Evolutionary conservation across 2,113 vertebrate genomes (phyloP).

Genomic region (Ptilonorhynchus violaceus): DNA sequence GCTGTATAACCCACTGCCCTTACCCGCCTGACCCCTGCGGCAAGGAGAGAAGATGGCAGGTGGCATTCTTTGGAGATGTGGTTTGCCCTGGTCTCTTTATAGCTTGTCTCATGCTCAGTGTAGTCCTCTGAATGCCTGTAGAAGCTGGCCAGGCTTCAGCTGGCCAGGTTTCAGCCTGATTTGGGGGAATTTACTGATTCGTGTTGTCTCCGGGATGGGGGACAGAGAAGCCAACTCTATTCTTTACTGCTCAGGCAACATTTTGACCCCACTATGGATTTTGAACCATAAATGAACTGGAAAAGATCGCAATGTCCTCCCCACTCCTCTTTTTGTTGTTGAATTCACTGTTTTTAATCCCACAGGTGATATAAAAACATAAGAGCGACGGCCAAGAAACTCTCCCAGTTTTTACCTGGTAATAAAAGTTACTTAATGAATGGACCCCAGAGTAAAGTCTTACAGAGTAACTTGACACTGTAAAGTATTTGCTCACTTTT

Average conservation of each 20-base stretch:
- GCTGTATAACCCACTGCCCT: background rate
- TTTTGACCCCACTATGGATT: background rate
- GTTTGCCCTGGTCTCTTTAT: background rate
- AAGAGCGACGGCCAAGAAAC: background rate
- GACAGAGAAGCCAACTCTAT: background rate
- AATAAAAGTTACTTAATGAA: slow-evolving; percentile 38
- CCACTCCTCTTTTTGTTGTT: background rate
- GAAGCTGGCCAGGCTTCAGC: background rate
- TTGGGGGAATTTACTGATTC: background rate
- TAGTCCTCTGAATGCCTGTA: background rate
- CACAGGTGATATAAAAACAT: background rate
- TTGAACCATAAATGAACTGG: background rate
- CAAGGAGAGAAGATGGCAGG: background rate
- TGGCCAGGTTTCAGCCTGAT: background rate
- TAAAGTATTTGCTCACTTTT: background rate
- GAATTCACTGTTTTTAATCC: slow-evolving; percentile 37
- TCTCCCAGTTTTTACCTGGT: slow-evolving; percentile 20
- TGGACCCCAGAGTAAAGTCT: background rate
- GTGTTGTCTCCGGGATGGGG: background rate
- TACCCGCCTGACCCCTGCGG: accelerated
- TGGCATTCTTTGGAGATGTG: background rate
- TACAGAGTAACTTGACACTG: background rate
- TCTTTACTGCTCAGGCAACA: background rate
- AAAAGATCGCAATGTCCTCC: background rate
- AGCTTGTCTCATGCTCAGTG: background rate